phyloP scores from a whole-genome alignment of 2,113 vertebrate genomes.

The Chloropsis cyanopogon region DNA sequence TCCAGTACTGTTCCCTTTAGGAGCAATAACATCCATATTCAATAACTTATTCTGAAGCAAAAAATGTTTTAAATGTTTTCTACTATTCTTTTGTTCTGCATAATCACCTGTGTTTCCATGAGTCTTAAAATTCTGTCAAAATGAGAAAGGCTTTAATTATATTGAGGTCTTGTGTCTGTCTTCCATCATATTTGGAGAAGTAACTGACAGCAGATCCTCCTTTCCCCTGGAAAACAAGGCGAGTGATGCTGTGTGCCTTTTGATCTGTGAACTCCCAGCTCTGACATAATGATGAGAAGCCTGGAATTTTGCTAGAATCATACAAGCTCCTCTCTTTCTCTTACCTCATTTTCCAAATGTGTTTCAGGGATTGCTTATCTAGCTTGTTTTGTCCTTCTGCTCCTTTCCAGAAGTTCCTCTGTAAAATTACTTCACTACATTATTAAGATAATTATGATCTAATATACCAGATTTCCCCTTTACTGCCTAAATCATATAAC shows the following conservation, averaged over 20 bases:
- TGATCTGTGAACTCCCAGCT: neutral
- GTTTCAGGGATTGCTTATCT: neutral
- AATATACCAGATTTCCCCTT: neutral
- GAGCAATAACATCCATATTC: neutral
- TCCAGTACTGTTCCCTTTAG: neutral
- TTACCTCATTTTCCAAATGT: neutral
- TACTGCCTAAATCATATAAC: neutral
- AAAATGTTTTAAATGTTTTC: neutral
- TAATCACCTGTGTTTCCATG: neutral
- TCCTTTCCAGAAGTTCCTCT: neutral
- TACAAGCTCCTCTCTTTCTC: neutral
- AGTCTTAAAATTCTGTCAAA: neutral
- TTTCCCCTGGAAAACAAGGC: accelerated
- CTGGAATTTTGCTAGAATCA: neutral
- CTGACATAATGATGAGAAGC: neutral
- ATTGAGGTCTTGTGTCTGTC: neutral
- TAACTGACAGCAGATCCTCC: constrained; percentile 27
- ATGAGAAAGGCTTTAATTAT: constrained; percentile 29
- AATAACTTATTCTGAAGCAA: neutral
- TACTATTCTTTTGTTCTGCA: neutral
- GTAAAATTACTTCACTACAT: neutral
- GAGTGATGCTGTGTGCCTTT: neutral
- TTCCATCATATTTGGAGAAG: neutral
- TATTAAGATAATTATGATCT: neutral
- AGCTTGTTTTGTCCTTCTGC: neutral